Conservation (phyloP, 2,113 vertebrate genomes). For the Hippopotamus amphibius region DNA sequence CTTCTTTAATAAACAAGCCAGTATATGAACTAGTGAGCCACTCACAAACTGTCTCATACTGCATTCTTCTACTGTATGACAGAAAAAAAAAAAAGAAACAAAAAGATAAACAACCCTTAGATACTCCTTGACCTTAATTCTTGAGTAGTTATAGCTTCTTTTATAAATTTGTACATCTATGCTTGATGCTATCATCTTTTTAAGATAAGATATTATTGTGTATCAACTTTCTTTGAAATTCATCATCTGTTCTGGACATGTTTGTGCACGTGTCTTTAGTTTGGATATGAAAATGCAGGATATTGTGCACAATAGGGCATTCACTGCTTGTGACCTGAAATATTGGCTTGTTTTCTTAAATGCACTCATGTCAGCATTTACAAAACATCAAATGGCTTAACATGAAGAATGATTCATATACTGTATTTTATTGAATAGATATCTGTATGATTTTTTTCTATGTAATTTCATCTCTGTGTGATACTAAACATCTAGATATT, state of each 20-base stretch:
- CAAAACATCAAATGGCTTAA: neutral
- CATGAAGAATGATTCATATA: neutral
- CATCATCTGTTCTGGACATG: neutral
- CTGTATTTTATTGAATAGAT: neutral
- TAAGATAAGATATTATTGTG: neutral
- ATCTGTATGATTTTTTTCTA: neutral
- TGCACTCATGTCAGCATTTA: neutral
- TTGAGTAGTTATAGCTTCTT: neutral
- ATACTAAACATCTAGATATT: slow-evolving; percentile 22
- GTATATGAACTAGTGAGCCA: neutral
- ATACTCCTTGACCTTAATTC: neutral
- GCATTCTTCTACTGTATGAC: neutral
- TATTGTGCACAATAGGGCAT: neutral
- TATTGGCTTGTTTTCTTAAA: slow-evolving; percentile 17
- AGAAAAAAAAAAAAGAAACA: neutral
- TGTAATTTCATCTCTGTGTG: neutral
- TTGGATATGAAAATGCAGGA: neutral
- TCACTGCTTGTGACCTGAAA: neutral
- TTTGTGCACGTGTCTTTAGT: neutral
- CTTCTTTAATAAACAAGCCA: neutral
- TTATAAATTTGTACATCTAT: neutral
- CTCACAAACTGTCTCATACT: neutral
- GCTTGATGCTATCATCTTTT: neutral
- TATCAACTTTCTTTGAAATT: neutral
- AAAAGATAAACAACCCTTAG: neutral